Conservation (phyloP, 2,888 invertebrate species). For the Buathra laborator region DNA sequence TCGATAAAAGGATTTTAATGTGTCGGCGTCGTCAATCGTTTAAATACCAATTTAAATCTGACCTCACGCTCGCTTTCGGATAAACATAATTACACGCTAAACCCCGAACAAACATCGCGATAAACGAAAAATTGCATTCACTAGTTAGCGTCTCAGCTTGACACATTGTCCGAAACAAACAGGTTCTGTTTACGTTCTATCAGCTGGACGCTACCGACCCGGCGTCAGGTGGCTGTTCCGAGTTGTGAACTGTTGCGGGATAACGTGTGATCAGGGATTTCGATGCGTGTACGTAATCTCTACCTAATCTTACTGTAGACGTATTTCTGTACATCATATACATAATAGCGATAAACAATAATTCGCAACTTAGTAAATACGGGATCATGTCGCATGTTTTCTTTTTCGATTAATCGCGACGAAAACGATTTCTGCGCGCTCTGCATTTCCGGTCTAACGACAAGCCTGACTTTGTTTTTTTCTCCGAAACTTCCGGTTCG, state of each 20-base stretch:
- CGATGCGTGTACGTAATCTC: slow-evolving; percentile 45
- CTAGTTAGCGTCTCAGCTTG: neutral
- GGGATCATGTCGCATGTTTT: neutral
- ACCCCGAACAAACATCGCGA: neutral
- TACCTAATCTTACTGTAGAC: neutral
- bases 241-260: slow-evolving; percentile 1
- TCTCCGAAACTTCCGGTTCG: neutral
- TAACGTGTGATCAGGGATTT: slow-evolving; percentile 33
- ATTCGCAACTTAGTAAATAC: neutral
- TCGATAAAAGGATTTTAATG: neutral
- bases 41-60: neutral
- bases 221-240: slow-evolving; percentile 18
- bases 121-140: neutral
- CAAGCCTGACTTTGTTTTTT: neutral
- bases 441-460: neutral
- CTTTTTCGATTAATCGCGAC: neutral
- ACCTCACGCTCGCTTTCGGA: neutral
- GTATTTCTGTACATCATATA: neutral
- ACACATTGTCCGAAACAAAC: slow-evolving; percentile 26
- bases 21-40: neutral
- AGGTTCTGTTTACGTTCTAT: slow-evolving; percentile 74
- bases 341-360: neutral
- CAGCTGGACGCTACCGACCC: slow-evolving; percentile 40
- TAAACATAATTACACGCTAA: neutral
- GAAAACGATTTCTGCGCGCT: neutral